Evolutionary conservation across 2,888 invertebrate genomes (phyloP).

Genomic region (Nycteola revayana): DNA sequence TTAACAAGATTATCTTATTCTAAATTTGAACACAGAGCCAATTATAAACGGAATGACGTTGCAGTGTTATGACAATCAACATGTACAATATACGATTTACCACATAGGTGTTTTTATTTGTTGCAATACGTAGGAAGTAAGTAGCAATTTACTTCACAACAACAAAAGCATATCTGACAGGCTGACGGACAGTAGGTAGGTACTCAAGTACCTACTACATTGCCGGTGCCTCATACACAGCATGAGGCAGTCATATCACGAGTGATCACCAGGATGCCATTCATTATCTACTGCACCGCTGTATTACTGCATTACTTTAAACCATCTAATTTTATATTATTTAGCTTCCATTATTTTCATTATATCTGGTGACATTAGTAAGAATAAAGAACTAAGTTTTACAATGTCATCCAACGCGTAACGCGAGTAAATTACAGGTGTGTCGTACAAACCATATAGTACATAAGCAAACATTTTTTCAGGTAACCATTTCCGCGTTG

Average conservation of each 20-base stretch:
- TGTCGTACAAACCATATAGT: constrained; percentile 37
- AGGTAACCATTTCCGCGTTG: constrained; percentile 54
- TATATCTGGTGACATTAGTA: constrained; percentile 69
- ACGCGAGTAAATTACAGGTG: constrained; percentile 72
- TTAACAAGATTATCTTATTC: too few relatives aligned
- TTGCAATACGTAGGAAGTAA: constrained; percentile 13
- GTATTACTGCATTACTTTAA: constrained; percentile 73
- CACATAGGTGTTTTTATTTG: constrained; percentile 16
- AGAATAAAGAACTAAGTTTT: constrained; percentile 63
- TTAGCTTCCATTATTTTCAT: constrained; percentile 76
- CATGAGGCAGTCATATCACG: too few relatives aligned
- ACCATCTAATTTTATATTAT: constrained; percentile 78
- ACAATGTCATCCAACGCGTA: constrained; percentile 73
- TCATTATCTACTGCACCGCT: constrained; percentile 55
- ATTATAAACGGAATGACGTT: too few relatives aligned
- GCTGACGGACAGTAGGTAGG: constrained; percentile 12
- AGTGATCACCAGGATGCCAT: constrained; percentile 51
- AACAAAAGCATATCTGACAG: constrained; percentile 39
- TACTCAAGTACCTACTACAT: not conserved
- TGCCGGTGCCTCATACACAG: too few relatives aligned
- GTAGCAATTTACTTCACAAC: constrained; percentile 36
- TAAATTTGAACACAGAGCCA: too few relatives aligned
- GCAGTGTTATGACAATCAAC: too few relatives aligned
- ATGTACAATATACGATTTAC: too few relatives aligned
- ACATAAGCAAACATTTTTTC: constrained; percentile 51